Conservation (phyloP, 2,797 vertebrate species). For the Argyrosomus regius region DNA sequence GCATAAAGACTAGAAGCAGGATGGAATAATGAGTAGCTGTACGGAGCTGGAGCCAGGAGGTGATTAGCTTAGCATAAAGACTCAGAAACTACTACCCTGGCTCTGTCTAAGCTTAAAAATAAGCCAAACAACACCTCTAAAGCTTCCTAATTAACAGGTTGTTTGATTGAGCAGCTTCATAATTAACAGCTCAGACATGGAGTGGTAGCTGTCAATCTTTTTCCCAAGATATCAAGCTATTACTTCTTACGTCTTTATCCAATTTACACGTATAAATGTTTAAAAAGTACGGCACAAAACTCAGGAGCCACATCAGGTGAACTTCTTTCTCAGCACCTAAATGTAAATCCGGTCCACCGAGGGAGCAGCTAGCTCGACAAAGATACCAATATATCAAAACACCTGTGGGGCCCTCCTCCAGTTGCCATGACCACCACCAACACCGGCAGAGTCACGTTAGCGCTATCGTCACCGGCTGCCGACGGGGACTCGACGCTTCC, state of each 20-base stretch:
- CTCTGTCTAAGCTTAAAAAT: not conserved
- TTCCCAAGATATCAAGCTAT: not conserved
- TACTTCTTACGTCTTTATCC: not conserved
- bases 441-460: slow-evolving; percentile 30
- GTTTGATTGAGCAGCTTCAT: not conserved
- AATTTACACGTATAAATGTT: not conserved
- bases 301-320: slow-evolving; percentile 6
- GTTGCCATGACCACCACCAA: slow-evolving; percentile 73
- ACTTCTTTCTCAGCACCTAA: slow-evolving; percentile 35
- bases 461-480: slow-evolving; percentile 37
- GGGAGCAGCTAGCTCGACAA: slow-evolving; percentile 41
- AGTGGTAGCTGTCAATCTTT: not conserved
- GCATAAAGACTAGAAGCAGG: too few species aligned
- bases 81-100: not conserved
- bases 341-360: slow-evolving; percentile 40
- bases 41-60: not conserved
- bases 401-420: slow-evolving; percentile 62
- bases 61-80: not conserved
- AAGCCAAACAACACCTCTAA: not conserved
- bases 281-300: not conserved
- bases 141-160: not conserved
- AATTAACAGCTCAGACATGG: not conserved
- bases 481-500: slow-evolving; percentile 50
- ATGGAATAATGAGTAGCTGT: too few species aligned
- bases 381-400: slow-evolving; percentile 56